Conservation (phyloP, 2,888 invertebrate species). For the Xestia ashworthii region DNA sequence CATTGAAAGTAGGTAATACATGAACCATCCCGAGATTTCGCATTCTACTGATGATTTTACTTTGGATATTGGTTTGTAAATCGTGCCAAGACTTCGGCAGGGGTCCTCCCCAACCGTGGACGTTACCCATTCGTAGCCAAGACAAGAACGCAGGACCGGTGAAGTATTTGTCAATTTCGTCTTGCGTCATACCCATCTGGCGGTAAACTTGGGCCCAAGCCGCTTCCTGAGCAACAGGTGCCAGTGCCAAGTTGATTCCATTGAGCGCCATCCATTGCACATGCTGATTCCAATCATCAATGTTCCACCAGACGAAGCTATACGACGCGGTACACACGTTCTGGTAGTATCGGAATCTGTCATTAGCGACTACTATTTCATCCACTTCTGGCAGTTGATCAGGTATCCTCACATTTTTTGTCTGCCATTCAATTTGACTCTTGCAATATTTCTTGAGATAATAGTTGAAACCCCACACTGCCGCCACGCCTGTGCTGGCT, state of each 20-base stretch:
- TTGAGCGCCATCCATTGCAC: constrained; percentile 99
- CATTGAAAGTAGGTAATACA: constrained; percentile 97
- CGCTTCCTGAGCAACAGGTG: constrained; percentile 97
- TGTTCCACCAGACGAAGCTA: constrained; percentile 97
- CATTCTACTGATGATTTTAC: constrained; percentile 94
- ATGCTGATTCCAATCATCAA: constrained; percentile 95
- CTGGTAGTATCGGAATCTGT: constrained; percentile 97
- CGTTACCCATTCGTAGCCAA: constrained; percentile 99
- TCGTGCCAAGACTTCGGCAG: constrained; percentile 93
- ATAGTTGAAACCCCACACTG: constrained; percentile 96
- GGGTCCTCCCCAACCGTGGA: constrained; percentile 97
- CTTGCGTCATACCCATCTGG: constrained; percentile 93
- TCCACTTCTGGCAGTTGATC: constrained; percentile 89
- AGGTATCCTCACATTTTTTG: constrained; percentile 92
- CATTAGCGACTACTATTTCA: constrained; percentile 91
- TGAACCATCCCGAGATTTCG: constrained; percentile 96
- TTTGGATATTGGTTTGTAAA: constrained; percentile 93
- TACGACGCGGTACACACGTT: constrained; percentile 97
- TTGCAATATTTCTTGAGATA: constrained; percentile 96
- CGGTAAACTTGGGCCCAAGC: constrained; percentile 95
- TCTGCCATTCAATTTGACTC: constrained; percentile 97
- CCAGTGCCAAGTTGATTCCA: constrained; percentile 97
- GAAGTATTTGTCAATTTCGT: constrained; percentile 95
- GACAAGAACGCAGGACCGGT: constrained; percentile 98
- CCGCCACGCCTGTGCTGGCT: constrained; percentile 95